Base-by-base conservation (phyloP, 2,113 vertebrate species). In the Hemibagrus wyckioides region DNA sequence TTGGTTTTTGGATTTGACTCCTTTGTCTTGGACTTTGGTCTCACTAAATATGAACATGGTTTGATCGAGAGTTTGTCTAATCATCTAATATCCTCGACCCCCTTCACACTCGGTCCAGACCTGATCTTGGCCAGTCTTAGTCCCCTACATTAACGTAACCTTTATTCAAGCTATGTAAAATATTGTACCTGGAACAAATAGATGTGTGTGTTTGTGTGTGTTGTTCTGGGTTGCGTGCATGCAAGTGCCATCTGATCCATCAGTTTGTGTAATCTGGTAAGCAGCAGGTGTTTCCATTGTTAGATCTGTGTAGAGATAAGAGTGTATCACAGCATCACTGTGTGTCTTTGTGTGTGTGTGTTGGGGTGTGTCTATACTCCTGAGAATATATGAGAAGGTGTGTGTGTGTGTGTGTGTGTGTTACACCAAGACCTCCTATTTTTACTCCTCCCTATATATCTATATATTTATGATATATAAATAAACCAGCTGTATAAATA, bases 321-420 rank as follows among this genome's bases (percentile, higher is more conserved):
- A 76, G 23, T 50, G 25, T n/a, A 48, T 76, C 41, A 76, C 73
- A 76, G 73, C 41, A 76, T 76, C 41, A 28, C 25, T 50, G 21
- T n/a, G 39, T 76, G 75, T 75, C 23, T 39, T 15, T 73, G 69
- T 73, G 69, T 75, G 67, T 48, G 39, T n/a, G 41, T 48, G 73
- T 76, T n/a, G 9, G n/a, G 10, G 69, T 73, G 69, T 41, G 36
- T 71, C 67, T 4, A 73, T 36, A 69, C 30, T 69, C 65, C 17
- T 19, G 69, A 41, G 73, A 1, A 76, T 76, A 28, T 14, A 10
- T 23, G 30, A 59, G 21, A 57, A 25, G 33, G 56, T 41, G 79
- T 81, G 54, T 81, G n/a, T 56, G n/a, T 56, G 41, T 76, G 73
- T 76, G 73, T 76, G 79, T 57, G 28, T 80, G 23, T 57, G 30